These are phyloP conservation scores for Triplophysa siluroides DNA, from an alignment of 2,113 vertebrate species.

Conservation along the genomic window DNA sequence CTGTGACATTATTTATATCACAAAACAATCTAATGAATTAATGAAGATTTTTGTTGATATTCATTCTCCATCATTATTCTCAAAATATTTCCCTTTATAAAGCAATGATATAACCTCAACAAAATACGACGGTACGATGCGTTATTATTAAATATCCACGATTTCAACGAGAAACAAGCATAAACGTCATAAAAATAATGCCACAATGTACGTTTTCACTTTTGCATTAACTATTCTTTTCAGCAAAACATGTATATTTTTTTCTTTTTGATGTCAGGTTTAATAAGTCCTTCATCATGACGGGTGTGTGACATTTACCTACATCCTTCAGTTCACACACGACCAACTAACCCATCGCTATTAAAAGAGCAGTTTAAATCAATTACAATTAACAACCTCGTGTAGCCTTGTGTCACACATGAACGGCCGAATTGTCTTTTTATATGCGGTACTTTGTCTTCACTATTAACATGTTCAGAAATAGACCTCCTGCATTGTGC, in stretches of 20 bases:
- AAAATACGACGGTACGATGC: no score
- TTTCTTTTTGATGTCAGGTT: neutral
- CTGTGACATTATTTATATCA: no score
- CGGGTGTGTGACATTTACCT: neutral
- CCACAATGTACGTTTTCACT: no score
- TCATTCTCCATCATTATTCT: no score
- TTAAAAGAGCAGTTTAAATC: neutral
- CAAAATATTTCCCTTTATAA: no score
- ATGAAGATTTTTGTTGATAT: no score
- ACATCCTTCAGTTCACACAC: slow-evolving; percentile 13
- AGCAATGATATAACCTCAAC: no score
- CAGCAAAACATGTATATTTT: neutral
- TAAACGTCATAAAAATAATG: no score
- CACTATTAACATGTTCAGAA: slow-evolving; percentile 21
- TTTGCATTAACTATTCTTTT: neutral
- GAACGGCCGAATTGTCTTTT: neutral
- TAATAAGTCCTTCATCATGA: neutral
- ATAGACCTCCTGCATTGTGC: slow-evolving; percentile 11
- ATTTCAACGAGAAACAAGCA: no score
- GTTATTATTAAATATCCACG: no score
- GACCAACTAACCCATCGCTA: neutral
- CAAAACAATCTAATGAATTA: no score
- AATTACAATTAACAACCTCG: no score
- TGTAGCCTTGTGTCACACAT: neutral
- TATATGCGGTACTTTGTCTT: neutral